phyloP scores from a whole-genome alignment of 1,140 invertebrate genomes.

The Drosophila suzukii region DNA sequence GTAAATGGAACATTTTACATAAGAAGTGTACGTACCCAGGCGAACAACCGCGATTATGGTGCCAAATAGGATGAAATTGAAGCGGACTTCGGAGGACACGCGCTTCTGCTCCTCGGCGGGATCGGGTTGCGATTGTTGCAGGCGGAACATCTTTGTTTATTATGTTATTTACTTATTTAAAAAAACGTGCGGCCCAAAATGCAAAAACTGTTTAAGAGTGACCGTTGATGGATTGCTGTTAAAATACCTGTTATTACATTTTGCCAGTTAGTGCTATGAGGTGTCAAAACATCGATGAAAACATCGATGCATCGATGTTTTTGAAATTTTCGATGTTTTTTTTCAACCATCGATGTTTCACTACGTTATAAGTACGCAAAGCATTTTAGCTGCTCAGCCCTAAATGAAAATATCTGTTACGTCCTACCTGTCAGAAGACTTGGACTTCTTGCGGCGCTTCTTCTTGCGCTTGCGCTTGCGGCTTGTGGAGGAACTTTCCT shows the following conservation, averaged over 20 bases:
- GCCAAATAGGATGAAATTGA: conserved; percentile 73
- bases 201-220: background rate
- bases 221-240: background rate
- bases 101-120: conserved; percentile 79
- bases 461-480: too few species aligned
- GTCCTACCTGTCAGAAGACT: too few species aligned
- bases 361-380: too few species aligned
- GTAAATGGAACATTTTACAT: conserved; percentile 53
- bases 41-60: conserved; percentile 63
- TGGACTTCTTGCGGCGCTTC: too few species aligned
- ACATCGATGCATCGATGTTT: too few species aligned
- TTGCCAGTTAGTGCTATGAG: background rate
- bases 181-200: conserved; percentile 15
- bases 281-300: too few species aligned
- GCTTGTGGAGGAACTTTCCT: too few species aligned
- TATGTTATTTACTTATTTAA: conserved; percentile 27
- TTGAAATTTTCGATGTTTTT: too few species aligned
- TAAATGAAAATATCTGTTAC: too few species aligned
- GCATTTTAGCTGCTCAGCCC: too few species aligned
- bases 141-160: conserved; percentile 68
- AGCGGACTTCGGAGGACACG: conserved; percentile 67
- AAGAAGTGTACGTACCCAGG: conserved; percentile 56
- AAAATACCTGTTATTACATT: too few species aligned
- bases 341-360: too few species aligned
- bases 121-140: conserved; percentile 81